These are phyloP conservation scores for Cremastinae sp. DNA, from an alignment of 2,888 invertebrate genomes.

Conservation along the genomic window DNA sequence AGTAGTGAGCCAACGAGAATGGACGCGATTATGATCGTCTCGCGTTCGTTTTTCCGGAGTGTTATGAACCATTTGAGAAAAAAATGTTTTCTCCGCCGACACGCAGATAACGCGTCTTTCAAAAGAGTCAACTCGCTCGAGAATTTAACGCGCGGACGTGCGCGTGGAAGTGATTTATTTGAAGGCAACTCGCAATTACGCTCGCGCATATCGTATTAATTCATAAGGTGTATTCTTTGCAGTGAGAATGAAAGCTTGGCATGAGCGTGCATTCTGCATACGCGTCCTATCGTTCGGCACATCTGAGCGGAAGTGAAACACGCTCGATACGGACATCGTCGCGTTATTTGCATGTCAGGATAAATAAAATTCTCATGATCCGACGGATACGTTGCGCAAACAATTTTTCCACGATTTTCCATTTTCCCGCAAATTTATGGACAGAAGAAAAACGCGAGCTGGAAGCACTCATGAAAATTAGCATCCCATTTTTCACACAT, in stretches of 20 bases:
- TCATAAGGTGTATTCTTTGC: too few relatives aligned
- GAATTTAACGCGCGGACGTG: too few relatives aligned
- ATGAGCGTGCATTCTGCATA: too few relatives aligned
- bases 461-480: slow-evolving; percentile 1
- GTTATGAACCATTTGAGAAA: too few relatives aligned
- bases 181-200: too few relatives aligned
- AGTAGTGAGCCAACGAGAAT: slow-evolving; percentile 33
- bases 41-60: slow-evolving; percentile 6
- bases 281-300: slow-evolving; percentile 52
- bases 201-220: too few relatives aligned
- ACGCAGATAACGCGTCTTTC: too few relatives aligned
- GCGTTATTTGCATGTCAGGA: slow-evolving; percentile 76
- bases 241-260: too few relatives aligned
- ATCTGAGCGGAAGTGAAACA: slow-evolving; percentile 76
- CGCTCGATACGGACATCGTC: slow-evolving; percentile 71
- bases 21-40: slow-evolving; percentile 6
- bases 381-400: slow-evolving; percentile 70
- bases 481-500: neutral
- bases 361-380: slow-evolving; percentile 74
- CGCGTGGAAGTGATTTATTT: too few relatives aligned
- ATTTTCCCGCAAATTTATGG: neutral
- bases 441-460: neutral
- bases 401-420: slow-evolving; percentile 7
- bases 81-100: too few relatives aligned
- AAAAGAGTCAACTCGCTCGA: too few relatives aligned